Evolutionary conservation across 1,140 invertebrate species (phyloP).

Genomic region (Ylistrum balloti): DNA sequence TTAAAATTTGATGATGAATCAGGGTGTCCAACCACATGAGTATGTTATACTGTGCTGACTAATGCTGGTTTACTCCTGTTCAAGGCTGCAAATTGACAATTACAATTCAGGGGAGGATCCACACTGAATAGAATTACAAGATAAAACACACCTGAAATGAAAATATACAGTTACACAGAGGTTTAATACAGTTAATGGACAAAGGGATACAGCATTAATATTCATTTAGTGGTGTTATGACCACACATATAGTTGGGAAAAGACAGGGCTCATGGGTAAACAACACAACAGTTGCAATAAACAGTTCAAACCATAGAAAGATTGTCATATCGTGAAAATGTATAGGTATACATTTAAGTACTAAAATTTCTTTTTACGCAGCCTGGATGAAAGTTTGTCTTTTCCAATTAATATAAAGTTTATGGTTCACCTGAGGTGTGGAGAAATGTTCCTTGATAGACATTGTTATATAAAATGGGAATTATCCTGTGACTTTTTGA

Average conservation of each 20-base stretch:
- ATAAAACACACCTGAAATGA: background rate
- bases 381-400: too few species aligned
- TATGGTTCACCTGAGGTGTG: too few species aligned
- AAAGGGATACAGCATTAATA: conserved; percentile 3
- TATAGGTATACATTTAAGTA: too few species aligned
- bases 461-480: too few species aligned
- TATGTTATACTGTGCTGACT: background rate
- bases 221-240: background rate
- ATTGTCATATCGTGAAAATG: too few species aligned
- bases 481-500: background rate
- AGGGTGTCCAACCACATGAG: background rate
- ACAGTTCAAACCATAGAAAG: too few species aligned
- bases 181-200: background rate
- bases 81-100: background rate
- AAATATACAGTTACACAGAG: background rate
- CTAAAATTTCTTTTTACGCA: too few species aligned
- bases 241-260: background rate
- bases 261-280: background rate
- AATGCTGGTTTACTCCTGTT: background rate
- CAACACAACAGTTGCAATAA: too few species aligned
- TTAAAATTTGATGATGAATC: too few species aligned
- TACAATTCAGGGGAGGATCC: background rate
- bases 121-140: background rate
- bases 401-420: too few species aligned
- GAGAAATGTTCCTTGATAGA: too few species aligned